phyloP scores from a whole-genome alignment of 2,113 vertebrate genomes.

The Leucopsar rothschildi region DNA sequence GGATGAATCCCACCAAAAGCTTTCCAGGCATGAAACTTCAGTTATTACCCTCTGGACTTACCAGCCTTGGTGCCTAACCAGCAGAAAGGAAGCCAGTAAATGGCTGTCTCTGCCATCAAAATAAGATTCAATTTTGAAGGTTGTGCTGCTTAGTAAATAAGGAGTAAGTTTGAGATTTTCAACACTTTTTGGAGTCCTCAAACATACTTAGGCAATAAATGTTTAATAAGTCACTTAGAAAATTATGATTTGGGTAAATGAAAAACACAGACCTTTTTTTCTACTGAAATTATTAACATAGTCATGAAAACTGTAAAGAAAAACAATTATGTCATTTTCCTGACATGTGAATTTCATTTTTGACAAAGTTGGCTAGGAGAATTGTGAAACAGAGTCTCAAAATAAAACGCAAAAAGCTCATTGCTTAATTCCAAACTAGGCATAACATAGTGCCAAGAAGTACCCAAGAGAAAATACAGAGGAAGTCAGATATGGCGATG shows the following conservation, averaged over 20 bases:
- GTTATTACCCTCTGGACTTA: background rate
- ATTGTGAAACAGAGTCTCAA: conserved; percentile 9
- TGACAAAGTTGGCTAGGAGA: conserved; percentile 42
- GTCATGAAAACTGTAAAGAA: background rate
- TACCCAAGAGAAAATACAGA: conserved; percentile 22
- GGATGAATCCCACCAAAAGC: background rate
- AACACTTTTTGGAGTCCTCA: background rate
- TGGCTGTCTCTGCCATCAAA: background rate
- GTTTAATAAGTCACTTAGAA: background rate
- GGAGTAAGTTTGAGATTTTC: background rate
- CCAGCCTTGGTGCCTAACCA: background rate
- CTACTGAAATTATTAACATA: background rate
- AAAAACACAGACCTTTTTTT: background rate
- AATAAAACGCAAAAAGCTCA: conserved; percentile 3
- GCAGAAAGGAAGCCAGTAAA: background rate
- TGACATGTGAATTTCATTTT: conserved; percentile 32
- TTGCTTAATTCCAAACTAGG: background rate
- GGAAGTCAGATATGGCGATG: background rate
- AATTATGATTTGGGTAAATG: background rate
- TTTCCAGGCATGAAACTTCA: background rate
- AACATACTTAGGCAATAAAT: background rate
- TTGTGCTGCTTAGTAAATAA: background rate
- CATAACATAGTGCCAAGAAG: background rate
- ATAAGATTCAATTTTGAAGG: background rate
- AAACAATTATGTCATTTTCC: conserved; percentile 60